Base-by-base conservation (phyloP, 2,113 vertebrate species). In the Petrocephalus microphthalmus region DNA sequence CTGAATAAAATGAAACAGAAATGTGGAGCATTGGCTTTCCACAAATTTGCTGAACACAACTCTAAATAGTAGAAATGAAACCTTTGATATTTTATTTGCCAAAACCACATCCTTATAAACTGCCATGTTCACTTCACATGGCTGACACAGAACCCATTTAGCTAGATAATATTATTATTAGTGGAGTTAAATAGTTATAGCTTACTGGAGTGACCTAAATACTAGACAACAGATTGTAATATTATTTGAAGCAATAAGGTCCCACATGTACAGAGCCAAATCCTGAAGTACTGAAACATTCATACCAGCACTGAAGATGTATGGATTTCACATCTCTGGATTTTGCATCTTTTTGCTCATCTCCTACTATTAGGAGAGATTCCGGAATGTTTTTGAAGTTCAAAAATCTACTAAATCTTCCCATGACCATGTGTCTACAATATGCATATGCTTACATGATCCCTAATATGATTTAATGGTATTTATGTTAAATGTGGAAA, bases 311-410 rank as follows among this genome's bases (percentile, higher is more conserved):
- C 3, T 78, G 71, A 78, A 78, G 71, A 78, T 78, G 71, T 6
- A 78, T 78, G 71, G 71, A 42, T 42, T 78, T 78, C 71, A 78
- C 2, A 10, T 78, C 15, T 78, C 71, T 78, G 71, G 71, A 78
- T 78, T 78, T 19, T 78, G 33, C 71, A 78, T 78, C 33, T 78
- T 29, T 78, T 5, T 42, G 33, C 17, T 78, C 71, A 78, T 78
- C 33, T 78, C 15, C 71, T 78, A 78, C 71, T 42, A 78, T 78
- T 78, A 78, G 17, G 71, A 78, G 15, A 78, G 71, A 78, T 29
- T 17, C 71, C 19, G 71, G 71, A 78, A 78, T 78, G 71, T 78
- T 78, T 78, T 78, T 78, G 71, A 78, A 78, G 11, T 42, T 78
- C 33, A 78, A 33, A 78, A 37, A 19, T 19, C 29, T 74, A 74